phyloP scores from a whole-genome alignment of 2,113 vertebrate species.

The Notechis scutatus region DNA sequence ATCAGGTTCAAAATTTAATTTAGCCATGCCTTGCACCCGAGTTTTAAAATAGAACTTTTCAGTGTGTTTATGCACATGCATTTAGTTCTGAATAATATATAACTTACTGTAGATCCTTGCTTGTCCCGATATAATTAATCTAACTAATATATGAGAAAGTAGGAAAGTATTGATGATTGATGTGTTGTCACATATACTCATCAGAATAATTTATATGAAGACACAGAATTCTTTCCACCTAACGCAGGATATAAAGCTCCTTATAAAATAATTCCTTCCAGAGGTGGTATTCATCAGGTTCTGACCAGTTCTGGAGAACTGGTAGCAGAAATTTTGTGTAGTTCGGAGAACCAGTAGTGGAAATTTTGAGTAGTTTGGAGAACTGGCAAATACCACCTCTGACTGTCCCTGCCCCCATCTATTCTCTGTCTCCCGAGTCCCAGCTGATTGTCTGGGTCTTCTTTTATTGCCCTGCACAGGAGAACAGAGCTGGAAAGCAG shows the following conservation, averaged over 20 bases:
- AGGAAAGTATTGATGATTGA: not conserved
- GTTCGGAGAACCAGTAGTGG: no score
- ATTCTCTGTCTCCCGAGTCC: no score
- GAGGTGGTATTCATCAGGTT: no score
- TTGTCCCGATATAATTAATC: not conserved
- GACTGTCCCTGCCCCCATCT: no score
- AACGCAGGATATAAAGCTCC: not conserved
- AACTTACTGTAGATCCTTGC: not conserved
- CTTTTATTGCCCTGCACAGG: no score
- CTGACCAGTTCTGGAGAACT: no score
- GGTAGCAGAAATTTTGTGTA: no score
- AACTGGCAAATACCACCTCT: no score
- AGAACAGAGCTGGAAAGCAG: no score
- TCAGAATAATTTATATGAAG: fast-evolving
- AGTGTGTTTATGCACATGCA: no score
- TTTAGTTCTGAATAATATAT: not conserved
- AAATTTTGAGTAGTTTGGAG: no score
- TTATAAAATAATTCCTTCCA: not conserved
- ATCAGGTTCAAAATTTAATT: not conserved
- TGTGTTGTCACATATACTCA: fast-evolving
- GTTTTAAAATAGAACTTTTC: not conserved
- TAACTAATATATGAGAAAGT: not conserved
- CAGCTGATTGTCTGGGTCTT: no score
- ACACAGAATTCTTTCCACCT: not conserved
- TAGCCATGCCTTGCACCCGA: not conserved